Evolutionary conservation across 1,140 invertebrate species (phyloP).

Genomic region (Ceratina japonica): DNA sequence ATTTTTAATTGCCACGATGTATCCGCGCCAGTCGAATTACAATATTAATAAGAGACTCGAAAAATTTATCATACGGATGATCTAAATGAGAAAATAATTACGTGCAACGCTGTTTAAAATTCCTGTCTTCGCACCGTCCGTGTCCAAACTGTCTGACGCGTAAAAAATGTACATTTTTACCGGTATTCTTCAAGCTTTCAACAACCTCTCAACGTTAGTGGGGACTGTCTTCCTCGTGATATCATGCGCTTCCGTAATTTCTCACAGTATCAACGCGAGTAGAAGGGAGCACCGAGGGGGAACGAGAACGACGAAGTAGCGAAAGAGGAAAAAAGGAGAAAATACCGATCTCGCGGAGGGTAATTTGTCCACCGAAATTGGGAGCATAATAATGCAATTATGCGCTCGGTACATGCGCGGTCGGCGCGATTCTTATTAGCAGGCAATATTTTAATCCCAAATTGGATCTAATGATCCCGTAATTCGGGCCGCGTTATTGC

Average conservation of each 20-base stretch:
- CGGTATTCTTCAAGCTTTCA: constrained; percentile 14
- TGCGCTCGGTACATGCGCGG: constrained; percentile 39
- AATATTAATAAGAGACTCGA: constrained; percentile 1
- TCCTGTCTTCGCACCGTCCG: constrained; percentile 6
- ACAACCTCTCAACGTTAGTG: background rate
- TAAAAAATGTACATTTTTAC: background rate
- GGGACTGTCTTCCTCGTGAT: background rate
- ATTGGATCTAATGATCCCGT: constrained; percentile 70
- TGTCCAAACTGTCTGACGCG: background rate
- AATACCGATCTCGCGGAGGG: constrained; percentile 24
- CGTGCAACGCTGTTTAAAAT: background rate
- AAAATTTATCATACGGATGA: background rate
- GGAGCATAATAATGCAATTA: constrained; percentile 70
- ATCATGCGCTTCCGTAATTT: constrained; percentile 6
- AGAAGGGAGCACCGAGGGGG: background rate
- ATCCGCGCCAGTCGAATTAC: background rate
- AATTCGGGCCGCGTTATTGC: constrained; percentile 48
- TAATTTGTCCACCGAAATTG: constrained; percentile 58
- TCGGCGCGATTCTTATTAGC: constrained; percentile 72
- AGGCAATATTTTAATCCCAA: constrained; percentile 78
- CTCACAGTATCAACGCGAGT: constrained; percentile 18
- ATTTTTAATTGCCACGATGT: constrained; percentile 22
- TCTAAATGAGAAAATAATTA: constrained; percentile 31
- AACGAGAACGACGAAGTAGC: background rate
- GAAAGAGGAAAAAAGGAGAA: background rate